These are phyloP conservation scores for Nesogale talazaci DNA, from an alignment of 2,113 vertebrate species.

Conservation along the genomic window DNA sequence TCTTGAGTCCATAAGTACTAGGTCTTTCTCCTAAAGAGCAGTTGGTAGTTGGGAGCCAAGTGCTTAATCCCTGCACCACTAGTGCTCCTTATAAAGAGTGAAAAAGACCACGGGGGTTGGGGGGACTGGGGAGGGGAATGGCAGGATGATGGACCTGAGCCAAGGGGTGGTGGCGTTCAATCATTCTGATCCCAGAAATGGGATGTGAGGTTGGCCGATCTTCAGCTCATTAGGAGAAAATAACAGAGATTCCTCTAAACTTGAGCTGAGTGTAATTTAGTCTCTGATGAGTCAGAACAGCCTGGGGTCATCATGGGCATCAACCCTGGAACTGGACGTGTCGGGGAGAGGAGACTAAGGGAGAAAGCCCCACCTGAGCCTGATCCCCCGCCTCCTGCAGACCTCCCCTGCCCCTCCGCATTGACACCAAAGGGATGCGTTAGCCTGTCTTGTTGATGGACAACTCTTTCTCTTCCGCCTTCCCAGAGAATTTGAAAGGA, in stretches of 20 bases:
- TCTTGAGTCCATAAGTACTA: not conserved
- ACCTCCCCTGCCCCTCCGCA: not conserved
- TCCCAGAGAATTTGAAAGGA: not conserved
- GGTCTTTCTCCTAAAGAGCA: not conserved
- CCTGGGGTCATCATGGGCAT: not conserved
- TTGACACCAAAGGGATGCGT: too few relatives aligned
- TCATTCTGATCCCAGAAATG: constrained; percentile 1
- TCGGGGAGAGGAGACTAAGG: not conserved
- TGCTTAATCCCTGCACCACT: not conserved
- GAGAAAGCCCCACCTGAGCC: not conserved
- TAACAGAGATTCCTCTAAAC: not conserved
- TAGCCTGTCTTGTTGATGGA: not conserved
- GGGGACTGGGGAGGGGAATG: too few relatives aligned
- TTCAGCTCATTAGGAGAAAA: constrained; percentile 14
- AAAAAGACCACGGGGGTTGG: not conserved
- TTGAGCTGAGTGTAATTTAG: not conserved
- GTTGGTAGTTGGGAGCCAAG: not conserved
- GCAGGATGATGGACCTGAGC: not conserved
- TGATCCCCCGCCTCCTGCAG: rapidly evolving
- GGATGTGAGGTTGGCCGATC: not conserved
- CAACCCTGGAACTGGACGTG: not conserved
- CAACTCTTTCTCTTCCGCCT: not conserved
- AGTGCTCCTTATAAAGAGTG: not conserved
- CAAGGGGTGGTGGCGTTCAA: not conserved
- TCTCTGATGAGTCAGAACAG: constrained; percentile 47